Base-by-base conservation (phyloP, 2,888 invertebrate genomes). In the Catocala sponsa region DNA sequence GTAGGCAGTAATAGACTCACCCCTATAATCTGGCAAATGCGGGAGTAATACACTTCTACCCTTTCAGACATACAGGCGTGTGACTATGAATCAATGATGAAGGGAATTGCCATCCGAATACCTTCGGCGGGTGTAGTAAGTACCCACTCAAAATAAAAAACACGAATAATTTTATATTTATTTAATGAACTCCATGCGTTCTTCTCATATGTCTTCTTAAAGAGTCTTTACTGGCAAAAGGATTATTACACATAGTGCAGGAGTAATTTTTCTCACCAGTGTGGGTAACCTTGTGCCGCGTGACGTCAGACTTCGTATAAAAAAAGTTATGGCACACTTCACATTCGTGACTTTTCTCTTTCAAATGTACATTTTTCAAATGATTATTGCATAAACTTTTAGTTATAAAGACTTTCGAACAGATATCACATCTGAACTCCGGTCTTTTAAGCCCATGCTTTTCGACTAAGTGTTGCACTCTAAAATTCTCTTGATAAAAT, bases 381-480 rank as follows among this genome's bases (percentile, higher is more conserved):
- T 94, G 94, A 72, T 90, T 91, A 57, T 92, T 94, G 0, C 82
- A 67, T 0, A 94, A 65, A 72, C 92, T 91, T 2, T 79, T 81
- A 0, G 93, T 93, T 49, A 93, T 79, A 67, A 91, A 94, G 0
- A 72, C 68, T 75, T 94, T 94, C 0, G 75, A 58, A 55, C 94
- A 94, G 9, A 90, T 65, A 0, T 63, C 47, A 48, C 94, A 94
- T 44, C 73, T 85, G 42, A 86, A 81, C 6, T 91, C 89, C 0
- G 94, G 94, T 46, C 76, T 88, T 0, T 68, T 63, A 43, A 90
- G 65, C 0, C 88, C 91, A 43, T 94, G 94, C 11, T 67, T 74
- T 10, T 82, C 82, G 0, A 85, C 86, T 9, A 91, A 65, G 68
- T 91, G 91, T 10, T 74, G 64, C 0, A 89, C 82, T 0, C 85